Percentiles rank a stretch among this genome's conserved stretches.
These are phyloP conservation scores for Cetonia aurata DNA, from an alignment of 2,888 invertebrate genomes.

Conservation along the genomic window DNA sequence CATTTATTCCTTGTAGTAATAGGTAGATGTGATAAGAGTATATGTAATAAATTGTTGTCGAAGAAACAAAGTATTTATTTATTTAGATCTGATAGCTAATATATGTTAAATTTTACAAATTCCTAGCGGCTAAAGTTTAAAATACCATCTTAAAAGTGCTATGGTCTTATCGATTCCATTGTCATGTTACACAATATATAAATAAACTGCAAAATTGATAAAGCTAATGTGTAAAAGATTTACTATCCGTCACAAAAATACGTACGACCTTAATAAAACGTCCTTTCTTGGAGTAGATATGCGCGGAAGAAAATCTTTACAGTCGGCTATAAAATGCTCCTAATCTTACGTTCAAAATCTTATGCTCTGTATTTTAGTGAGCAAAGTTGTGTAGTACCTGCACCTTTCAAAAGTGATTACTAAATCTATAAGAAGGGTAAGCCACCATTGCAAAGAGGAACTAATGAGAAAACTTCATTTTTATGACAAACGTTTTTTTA, in stretches of 20 bases:
- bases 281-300: constrained; percentile 29
- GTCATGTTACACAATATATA: constrained; percentile 7
- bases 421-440: constrained; percentile 1
- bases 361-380: not conserved
- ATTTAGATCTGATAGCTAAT: too few species aligned
- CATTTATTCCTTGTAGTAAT: too few species aligned
- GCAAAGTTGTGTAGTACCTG: too few species aligned
- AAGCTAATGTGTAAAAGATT: constrained; percentile 37
- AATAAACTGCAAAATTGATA: constrained; percentile 37
- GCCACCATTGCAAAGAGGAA: not conserved
- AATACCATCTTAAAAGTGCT: not conserved
- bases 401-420: constrained; percentile 9
- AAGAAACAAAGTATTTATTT: too few species aligned
- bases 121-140: too few species aligned
- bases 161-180: not conserved
- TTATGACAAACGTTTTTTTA: not conserved
- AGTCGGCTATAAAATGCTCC: constrained; percentile 32
- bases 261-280: constrained; percentile 39
- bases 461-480: not conserved
- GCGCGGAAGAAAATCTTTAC: constrained; percentile 33
- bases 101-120: too few species aligned
- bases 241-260: constrained; percentile 38
- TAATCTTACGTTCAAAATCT: constrained; percentile 34
- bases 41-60: too few species aligned
- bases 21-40: too few species aligned